Conservation (phyloP, 2,888 invertebrate species). For the Ectemnius lituratus region DNA sequence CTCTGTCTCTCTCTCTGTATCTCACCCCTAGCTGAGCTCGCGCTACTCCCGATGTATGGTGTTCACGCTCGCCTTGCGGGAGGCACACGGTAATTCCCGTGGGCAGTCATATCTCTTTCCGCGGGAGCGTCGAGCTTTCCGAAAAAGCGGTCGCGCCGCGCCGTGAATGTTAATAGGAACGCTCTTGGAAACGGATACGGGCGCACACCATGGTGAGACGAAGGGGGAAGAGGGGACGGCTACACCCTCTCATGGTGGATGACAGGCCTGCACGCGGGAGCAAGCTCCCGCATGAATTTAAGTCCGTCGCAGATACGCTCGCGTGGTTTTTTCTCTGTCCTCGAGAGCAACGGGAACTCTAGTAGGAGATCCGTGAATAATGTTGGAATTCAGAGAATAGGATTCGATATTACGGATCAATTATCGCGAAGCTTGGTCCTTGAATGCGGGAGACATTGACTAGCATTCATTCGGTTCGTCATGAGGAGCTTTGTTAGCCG, state of each 20-base stretch:
- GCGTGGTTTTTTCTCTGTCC: not conserved
- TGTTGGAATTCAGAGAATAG: not conserved
- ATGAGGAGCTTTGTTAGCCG: conserved; percentile 5
- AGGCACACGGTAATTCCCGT: conserved; percentile 70
- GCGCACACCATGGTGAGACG: conserved; percentile 51
- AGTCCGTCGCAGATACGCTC: conserved; percentile 61
- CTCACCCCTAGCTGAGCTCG: not conserved
- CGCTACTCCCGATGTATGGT: conserved; percentile 25
- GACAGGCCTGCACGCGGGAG: conserved; percentile 23
- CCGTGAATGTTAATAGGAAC: conserved; percentile 73
- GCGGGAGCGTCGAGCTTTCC: conserved; percentile 55
- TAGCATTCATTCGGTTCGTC: not conserved
- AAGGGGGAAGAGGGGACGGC: conserved; percentile 23
- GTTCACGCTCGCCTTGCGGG: conserved; percentile 50
- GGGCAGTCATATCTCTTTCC: conserved; percentile 72
- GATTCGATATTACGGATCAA: not conserved
- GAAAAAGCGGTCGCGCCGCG: conserved; percentile 72
- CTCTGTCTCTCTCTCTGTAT: conserved; percentile 13
- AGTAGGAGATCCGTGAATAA: not conserved
- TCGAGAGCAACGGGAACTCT: not conserved
- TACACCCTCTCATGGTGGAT: conserved; percentile 23
- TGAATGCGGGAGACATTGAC: not conserved
- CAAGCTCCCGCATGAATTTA: conserved; percentile 41
- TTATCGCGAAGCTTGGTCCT: not conserved
- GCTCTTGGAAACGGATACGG: conserved; percentile 8